Percentiles rank a stretch among this genome's conserved stretches.
Evolutionary conservation across 2,797 vertebrate genomes (phyloP).

Genomic region (Poecilia gillii): DNA sequence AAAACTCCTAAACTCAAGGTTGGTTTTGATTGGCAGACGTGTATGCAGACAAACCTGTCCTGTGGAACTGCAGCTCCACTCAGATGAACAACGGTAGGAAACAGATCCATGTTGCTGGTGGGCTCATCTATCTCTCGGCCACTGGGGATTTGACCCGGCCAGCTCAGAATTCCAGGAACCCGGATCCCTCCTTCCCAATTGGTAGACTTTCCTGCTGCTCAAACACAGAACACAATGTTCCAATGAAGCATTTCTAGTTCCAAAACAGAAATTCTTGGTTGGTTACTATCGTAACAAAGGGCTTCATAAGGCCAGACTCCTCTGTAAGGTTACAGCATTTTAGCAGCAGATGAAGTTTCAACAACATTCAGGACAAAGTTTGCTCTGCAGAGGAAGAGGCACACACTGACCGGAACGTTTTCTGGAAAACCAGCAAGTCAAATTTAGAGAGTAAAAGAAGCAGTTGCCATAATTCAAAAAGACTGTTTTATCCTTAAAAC

Average conservation of each 20-base stretch:
- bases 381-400: background rate
- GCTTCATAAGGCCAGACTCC: background rate
- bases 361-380: background rate
- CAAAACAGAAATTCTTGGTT: background rate
- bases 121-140: constrained; percentile 77
- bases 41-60: constrained; percentile 81
- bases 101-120: constrained; percentile 94
- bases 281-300: background rate
- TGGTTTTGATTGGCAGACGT: background rate
- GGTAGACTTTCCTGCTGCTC: constrained; percentile 87
- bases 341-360: background rate
- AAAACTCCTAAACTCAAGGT: background rate
- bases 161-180: constrained; percentile 86
- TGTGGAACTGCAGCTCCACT: constrained; percentile 73
- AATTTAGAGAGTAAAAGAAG: background rate
- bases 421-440: background rate
- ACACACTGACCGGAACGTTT: background rate
- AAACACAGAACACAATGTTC: background rate
- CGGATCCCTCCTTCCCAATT: constrained; percentile 94
- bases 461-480: background rate
- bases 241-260: background rate
- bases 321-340: background rate
- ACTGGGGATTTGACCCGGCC: constrained; percentile 77
- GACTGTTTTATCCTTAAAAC: background rate
- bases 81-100: constrained; percentile 85